phyloP scores from a whole-genome alignment of 2,797 vertebrate species.

The Onychomys arenicola region DNA sequence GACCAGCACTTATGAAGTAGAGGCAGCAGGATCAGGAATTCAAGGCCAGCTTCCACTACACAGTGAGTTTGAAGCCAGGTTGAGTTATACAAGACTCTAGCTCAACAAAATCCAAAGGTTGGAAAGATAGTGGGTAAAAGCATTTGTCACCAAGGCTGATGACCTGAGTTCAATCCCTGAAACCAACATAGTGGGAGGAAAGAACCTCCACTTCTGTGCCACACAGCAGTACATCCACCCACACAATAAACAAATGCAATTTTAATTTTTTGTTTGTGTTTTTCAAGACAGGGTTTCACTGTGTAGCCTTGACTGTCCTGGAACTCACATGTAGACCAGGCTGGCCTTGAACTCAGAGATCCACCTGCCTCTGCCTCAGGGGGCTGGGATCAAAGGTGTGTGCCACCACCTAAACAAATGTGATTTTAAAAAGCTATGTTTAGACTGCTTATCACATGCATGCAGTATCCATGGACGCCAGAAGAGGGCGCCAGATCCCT shows the following conservation, averaged over 20 bases:
- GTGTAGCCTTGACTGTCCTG: no score
- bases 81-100: neutral
- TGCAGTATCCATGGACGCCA: neutral
- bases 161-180: neutral
- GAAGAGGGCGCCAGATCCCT: neutral
- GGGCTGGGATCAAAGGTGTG: no score
- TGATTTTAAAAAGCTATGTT: neutral
- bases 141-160: neutral
- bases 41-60: neutral
- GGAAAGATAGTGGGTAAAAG: neutral
- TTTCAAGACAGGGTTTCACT: neutral
- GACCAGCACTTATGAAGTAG: neutral
- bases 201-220: neutral
- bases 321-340: neutral
- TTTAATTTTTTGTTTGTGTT: neutral
- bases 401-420: neutral
- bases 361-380: neutral
- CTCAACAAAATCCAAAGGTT: neutral
- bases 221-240: neutral
- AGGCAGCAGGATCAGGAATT: neutral
- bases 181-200: neutral
- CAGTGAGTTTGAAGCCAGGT: neutral
- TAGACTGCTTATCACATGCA: no score
- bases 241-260: neutral
- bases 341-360: neutral